Percentiles rank a stretch among this genome's conserved stretches.
These are phyloP conservation scores for Psittacus erithacus DNA, from an alignment of 2,113 vertebrate genomes.

Conservation along the genomic window DNA sequence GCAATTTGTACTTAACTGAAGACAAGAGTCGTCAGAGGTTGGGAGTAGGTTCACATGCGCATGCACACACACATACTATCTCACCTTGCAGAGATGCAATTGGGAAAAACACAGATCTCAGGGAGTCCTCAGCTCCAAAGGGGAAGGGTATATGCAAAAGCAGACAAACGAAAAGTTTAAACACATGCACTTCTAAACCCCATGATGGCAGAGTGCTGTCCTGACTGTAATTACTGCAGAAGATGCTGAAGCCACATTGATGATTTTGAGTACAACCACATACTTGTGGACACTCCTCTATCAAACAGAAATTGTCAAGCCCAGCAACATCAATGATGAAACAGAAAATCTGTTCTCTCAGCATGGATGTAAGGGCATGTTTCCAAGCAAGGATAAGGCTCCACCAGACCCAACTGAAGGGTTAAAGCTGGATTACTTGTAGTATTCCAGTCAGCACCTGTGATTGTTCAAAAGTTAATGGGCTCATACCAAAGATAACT, in stretches of 20 bases:
- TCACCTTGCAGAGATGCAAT: rapidly evolving
- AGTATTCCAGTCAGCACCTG: not conserved
- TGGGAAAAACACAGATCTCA: too few relatives aligned
- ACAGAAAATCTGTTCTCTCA: not conserved
- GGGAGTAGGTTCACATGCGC: rapidly evolving
- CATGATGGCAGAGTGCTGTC: not conserved
- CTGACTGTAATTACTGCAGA: too few relatives aligned
- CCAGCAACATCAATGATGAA: not conserved
- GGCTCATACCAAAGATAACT: not conserved
- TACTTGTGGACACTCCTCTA: too few relatives aligned
- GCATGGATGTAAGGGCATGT: rapidly evolving
- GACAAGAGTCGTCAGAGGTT: rapidly evolving
- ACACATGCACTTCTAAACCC: not conserved
- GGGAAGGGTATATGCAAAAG: rapidly evolving
- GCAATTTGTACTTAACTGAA: not conserved
- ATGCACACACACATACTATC: rapidly evolving
- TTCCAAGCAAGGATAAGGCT: not conserved
- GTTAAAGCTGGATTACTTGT: not conserved
- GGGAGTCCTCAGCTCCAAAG: not conserved
- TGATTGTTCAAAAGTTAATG: not conserved
- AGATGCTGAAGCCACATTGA: not conserved
- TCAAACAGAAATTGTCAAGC: not conserved
- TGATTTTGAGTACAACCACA: too few relatives aligned
- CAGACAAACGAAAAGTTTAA: not conserved
- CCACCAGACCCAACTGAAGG: not conserved